These are phyloP conservation scores for Lycia hirtaria DNA, from an alignment of 2,888 invertebrate species.

Conservation along the genomic window DNA sequence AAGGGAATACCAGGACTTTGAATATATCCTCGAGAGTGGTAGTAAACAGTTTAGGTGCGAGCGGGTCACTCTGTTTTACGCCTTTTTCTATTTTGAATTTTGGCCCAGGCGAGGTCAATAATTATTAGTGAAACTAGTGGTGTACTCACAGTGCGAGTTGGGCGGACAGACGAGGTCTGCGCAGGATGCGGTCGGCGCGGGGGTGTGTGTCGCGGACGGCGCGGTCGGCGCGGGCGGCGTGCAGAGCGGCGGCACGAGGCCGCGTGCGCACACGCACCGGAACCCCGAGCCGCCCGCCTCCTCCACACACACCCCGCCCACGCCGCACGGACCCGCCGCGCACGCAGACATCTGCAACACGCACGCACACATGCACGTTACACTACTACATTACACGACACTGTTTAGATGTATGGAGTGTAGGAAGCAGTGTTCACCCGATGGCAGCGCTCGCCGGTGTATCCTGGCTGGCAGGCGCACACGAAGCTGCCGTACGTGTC, in stretches of 20 bases:
- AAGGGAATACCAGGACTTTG: too few species aligned
- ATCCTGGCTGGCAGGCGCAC: slow-evolving; percentile 92
- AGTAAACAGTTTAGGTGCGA: too few species aligned
- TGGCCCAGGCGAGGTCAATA: too few species aligned
- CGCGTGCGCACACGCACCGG: slow-evolving; percentile 90
- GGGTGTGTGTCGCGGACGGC: slow-evolving; percentile 60
- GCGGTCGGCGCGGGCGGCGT: slow-evolving; percentile 66
- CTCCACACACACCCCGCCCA: slow-evolving; percentile 90
- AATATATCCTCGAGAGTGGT: too few species aligned
- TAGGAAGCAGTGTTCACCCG: slow-evolving; percentile 66
- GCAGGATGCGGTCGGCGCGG: slow-evolving; percentile 70
- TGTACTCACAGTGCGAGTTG: slow-evolving; percentile 86
- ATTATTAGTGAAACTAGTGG: too few species aligned
- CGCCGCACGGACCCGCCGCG: slow-evolving; percentile 89
- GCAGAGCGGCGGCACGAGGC: slow-evolving; percentile 76
- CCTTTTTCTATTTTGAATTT: too few species aligned
- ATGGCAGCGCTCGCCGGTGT: slow-evolving; percentile 92
- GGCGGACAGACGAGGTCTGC: slow-evolving; percentile 85
- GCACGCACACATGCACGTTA: background rate
- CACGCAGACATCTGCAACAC: slow-evolving; percentile 85
- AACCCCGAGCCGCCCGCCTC: slow-evolving; percentile 70
- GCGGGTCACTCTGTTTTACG: too few species aligned
- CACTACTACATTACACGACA: background rate
- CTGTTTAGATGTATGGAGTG: background rate
- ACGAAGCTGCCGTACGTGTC: slow-evolving; percentile 92